Evolutionary conservation across 2,113 vertebrate species (phyloP).

Genomic region (Lepus europaeus): DNA sequence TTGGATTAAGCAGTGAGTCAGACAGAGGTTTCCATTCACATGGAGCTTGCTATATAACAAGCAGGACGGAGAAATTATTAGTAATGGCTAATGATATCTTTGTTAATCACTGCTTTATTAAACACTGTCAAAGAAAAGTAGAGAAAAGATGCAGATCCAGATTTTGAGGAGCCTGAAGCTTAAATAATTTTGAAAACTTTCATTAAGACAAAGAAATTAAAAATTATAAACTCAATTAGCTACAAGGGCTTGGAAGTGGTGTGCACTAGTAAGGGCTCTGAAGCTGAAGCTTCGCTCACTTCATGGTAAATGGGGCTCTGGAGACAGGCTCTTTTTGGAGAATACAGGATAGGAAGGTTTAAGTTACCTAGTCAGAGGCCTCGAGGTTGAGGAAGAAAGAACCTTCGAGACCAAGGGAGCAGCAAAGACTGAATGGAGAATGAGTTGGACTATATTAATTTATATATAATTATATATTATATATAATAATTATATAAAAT

Average conservation of each 20-base stretch:
- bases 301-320: not conserved
- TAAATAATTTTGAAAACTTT: not conserved
- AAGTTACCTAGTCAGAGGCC: not conserved
- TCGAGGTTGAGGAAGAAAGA: not conserved
- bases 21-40: rapidly evolving
- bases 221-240: not conserved
- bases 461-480: too few species aligned
- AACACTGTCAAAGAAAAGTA: not conserved
- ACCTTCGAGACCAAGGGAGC: not conserved
- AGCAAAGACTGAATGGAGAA: not conserved
- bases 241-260: not conserved
- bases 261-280: not conserved
- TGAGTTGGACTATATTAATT: too few species aligned
- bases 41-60: not conserved
- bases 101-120: not conserved
- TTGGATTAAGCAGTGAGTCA: not conserved
- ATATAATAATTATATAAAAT: too few species aligned
- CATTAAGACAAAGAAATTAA: not conserved
- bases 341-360: not conserved
- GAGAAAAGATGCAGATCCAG: not conserved
- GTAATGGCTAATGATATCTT: too few species aligned
- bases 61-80: not conserved
- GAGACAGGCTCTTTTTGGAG: not conserved
- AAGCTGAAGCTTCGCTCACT: not conserved
- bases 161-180: not conserved